Evolutionary conservation across 2,888 invertebrate species (phyloP), one percentile per base, ranked within the genome.

Genomic region (Synergus gifuensis): DNA sequence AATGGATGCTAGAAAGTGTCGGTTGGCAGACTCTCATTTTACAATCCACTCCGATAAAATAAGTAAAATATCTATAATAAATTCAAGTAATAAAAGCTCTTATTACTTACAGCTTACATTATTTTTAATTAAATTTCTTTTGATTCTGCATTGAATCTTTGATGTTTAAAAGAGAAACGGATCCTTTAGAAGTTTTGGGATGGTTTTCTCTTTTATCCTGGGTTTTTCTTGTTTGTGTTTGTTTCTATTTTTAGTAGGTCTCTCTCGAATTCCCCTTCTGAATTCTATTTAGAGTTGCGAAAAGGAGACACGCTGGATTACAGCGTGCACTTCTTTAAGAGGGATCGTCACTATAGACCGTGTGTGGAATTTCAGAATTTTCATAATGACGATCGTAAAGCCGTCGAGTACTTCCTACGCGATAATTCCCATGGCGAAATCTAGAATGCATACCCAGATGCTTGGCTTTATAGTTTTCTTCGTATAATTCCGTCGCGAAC

Each of bases 341-440:
- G 49, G 69, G 49, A 69, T 69, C 46, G 69, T 69, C 46, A 22
- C 22, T 69, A 69, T 69, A 69, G 44, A 4, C 28, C 49, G 69
- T 36, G 69, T 69, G 69, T 69, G 69, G 69, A 69, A 69, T 69
- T 69, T 69, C 69, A 69, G 69, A 69, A 69, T 69, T 69, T 69
- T 69, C 69, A 69, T 69, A 69, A 69, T 69, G 69, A 49, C 69
- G 69, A 46, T 69, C 69, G n/a, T 69, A 69, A 69, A 69, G 28
- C 69, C 69, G 49, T 69, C 69, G 28, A 49, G 69, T 49, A 49
- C 69, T 69, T 69, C 69, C 69, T 69, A 69, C 69, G 69, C 69
- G 69, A 69, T 69, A 36, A 69, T 69, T 69, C 69, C 69, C 69
- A 69, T 69, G 69, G 69, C 69, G 69, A 69, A 69, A 69, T 69